A percentile compares a stretch with the other conserved stretches of the same genome.
Evolutionary conservation across 2,113 vertebrate species (phyloP).

Genomic region (Hippocampus mohnikei): DNA sequence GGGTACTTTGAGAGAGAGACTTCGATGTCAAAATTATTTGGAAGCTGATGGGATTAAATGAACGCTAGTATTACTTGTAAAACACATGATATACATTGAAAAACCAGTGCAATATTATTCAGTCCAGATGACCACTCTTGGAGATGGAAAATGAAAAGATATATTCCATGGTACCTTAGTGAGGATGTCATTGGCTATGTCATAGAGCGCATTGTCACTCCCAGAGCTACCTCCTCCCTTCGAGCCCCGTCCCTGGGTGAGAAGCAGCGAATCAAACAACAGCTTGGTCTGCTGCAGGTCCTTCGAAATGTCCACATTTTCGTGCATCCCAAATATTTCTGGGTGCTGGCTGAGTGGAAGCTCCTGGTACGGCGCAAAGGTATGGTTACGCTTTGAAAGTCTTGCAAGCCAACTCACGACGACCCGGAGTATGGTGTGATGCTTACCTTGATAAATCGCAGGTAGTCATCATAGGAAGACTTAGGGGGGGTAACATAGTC

Average conservation of each 20-base stretch:
- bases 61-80: no score
- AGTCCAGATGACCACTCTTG: neutral
- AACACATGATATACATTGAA: neutral
- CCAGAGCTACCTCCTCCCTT: slow-evolving; percentile 78
- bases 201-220: slow-evolving; percentile 79
- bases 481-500: slow-evolving; percentile 84
- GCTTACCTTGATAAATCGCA: slow-evolving; percentile 90
- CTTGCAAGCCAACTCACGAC: neutral
- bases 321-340: slow-evolving; percentile 94
- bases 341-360: slow-evolving; percentile 87
- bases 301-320: slow-evolving; percentile 97
- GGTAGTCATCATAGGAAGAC: slow-evolving; percentile 83
- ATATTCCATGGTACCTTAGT: slow-evolving; percentile 74
- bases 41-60: slow-evolving; percentile 71
- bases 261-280: slow-evolving; percentile 86
- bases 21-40: slow-evolving; percentile 86
- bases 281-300: slow-evolving; percentile 92
- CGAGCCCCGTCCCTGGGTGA: slow-evolving; percentile 84
- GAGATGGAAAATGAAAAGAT: neutral
- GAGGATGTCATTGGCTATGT: slow-evolving; percentile 86
- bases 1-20: slow-evolving; percentile 80
- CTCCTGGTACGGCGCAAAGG: slow-evolving; percentile 61
- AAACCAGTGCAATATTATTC: neutral
- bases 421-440: neutral
- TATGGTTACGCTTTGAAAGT: neutral